Base-by-base conservation (phyloP, 2,113 vertebrate genomes). In the Phoenicopterus ruber region DNA sequence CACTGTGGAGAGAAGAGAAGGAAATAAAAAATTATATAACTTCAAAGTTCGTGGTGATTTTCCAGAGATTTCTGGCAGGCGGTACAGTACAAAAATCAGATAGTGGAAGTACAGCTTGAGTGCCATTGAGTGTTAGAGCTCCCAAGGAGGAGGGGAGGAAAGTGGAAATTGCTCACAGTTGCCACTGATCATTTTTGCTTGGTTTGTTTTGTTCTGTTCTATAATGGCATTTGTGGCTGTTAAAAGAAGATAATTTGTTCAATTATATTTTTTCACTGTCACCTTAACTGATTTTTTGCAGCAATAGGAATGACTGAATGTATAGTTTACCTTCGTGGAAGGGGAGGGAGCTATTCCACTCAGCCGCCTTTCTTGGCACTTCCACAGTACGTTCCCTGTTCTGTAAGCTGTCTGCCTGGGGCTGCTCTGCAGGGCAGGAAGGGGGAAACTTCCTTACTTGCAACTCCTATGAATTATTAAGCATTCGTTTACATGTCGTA, bases 361-460 rank as follows among this genome's bases (percentile, higher is more conserved):
- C 73, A 94, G 57, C 70, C 72, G 54, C 74, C 54, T 82, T 87
- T 94, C 81, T 94, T 96, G 92, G 73, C 61, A 40, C 46, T 93
- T 31, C 7, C 18, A 76, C 70, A 59, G 77, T 87, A 46, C 5
- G 9, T 74, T 87, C 91, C 81, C 65, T 87, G 10, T 93, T 93
- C 91, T 61, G 18, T 82, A 15, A 80, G 49, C 58, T 95, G 1
- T 79, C 77, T 91, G 91, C 84, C 78, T 65, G 70, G 66, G 36
- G 82, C 87, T 91, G 87, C 90, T 96, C 87, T 80, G 84, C 58
- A 76, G 71, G 92, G 58, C 74, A 86, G 47, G 78, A 92, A 62
- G 14, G 58, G 28, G 59, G 16, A 88, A 69, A 57, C 40, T 86
- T 86, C 72, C 69, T 83, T 82, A 50, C 42, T 74, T 54, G 34